Conservation (phyloP, 2,113 vertebrate genomes). For the Montifringilla adamsi region DNA sequence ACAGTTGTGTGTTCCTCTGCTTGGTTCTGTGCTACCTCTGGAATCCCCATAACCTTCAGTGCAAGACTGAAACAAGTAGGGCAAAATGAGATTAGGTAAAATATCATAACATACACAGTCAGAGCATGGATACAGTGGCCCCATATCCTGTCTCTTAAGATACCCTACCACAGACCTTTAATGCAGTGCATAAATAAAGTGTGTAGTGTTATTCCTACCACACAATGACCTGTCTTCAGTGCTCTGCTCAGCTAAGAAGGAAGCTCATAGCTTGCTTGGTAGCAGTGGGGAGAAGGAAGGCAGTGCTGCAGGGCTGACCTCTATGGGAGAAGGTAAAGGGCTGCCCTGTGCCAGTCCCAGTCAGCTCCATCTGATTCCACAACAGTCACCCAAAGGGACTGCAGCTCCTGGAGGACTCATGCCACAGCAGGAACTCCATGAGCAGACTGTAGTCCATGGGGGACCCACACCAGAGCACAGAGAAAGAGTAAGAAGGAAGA, state of each 20-base stretch:
- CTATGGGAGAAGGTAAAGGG: background rate
- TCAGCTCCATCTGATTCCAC: background rate
- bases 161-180: background rate
- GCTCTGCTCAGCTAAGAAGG: background rate
- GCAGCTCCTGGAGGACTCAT: background rate
- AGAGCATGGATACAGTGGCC: background rate
- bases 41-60: background rate
- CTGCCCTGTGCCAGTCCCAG: background rate
- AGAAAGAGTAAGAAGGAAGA: background rate
- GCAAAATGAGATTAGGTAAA: background rate
- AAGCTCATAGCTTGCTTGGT: background rate
- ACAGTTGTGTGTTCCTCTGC: background rate
- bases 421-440: background rate
- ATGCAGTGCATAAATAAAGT: background rate
- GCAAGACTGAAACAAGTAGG: background rate
- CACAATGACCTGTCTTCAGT: background rate
- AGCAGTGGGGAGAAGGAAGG: background rate
- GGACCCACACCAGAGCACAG: background rate
- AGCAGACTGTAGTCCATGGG: background rate
- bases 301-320: background rate
- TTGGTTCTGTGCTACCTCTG: background rate
- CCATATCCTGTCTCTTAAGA: background rate
- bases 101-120: background rate
- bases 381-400: background rate
- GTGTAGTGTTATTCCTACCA: background rate